phyloP scores from a whole-genome alignment of 2,888 invertebrate species.

The Coecobrya sp. region DNA sequence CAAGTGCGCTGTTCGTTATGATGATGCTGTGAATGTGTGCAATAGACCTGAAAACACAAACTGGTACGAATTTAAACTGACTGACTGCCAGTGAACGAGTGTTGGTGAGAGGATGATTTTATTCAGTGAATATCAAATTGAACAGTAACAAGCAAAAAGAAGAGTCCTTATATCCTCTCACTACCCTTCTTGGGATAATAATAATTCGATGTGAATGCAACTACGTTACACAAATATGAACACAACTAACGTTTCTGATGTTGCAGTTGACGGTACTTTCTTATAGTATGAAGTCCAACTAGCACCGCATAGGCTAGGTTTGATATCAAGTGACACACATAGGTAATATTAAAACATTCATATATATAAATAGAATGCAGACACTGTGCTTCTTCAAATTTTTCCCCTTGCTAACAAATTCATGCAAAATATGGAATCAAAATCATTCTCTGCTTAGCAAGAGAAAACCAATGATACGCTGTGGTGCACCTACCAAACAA shows the following conservation, averaged over 20 bases:
- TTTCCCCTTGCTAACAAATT: background rate
- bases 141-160: background rate
- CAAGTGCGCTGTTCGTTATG: background rate
- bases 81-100: slow-evolving; percentile 14
- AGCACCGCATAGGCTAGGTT: too few relatives aligned
- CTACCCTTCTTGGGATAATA: slow-evolving; percentile 2
- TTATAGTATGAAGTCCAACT: slow-evolving; percentile 7
- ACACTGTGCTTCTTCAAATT: background rate
- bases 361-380: background rate
- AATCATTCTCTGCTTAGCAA: background rate
- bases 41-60: slow-evolving; percentile 13
- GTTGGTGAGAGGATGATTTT: slow-evolving; percentile 32
- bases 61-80: background rate
- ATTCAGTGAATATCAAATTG: background rate
- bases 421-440: background rate
- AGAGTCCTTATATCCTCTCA: background rate
- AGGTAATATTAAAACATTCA: background rate
- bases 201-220: background rate
- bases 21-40: background rate
- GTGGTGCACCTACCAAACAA: slow-evolving; percentile 5
- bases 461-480: slow-evolving; percentile 46
- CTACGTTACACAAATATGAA: background rate
- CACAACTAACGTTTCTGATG: too few relatives aligned
- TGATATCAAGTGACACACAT: too few relatives aligned
- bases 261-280: background rate